Percentiles rank a stretch among this genome's conserved stretches.
Evolutionary conservation across 2,888 invertebrate species (phyloP).

Genomic region (Andrena fulva): DNA sequence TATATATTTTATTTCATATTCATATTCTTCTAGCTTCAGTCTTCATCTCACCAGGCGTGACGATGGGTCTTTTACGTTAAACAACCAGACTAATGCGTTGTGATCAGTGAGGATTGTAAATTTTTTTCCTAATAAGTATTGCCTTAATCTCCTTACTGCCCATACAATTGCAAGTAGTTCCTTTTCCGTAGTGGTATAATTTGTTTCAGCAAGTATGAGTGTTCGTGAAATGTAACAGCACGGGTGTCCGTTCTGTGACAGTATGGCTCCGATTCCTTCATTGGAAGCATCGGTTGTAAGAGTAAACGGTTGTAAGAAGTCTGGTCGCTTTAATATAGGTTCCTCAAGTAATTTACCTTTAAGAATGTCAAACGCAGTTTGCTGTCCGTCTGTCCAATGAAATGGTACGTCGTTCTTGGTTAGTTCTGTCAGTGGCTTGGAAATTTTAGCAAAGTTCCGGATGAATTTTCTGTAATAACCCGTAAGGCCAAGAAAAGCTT

Average conservation of each 20-base stretch:
- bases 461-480: too few species aligned
- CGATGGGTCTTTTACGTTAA: background rate
- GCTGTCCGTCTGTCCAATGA: too few species aligned
- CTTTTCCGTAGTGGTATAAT: constrained; percentile 5
- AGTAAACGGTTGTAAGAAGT: constrained; percentile 1
- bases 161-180: constrained; percentile 14
- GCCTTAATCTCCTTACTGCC: background rate
- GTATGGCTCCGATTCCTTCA: background rate
- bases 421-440: too few species aligned
- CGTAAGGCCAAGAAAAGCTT: too few species aligned
- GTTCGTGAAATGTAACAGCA: constrained; percentile 8
- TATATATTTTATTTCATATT: constrained; percentile 9
- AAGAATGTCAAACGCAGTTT: too few species aligned
- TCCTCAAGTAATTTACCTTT: too few species aligned
- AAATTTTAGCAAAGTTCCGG: too few species aligned
- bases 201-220: background rate
- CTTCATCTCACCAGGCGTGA: background rate
- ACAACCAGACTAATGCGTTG: background rate
- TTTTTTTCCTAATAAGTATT: constrained; percentile 4
- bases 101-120: constrained; percentile 10
- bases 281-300: constrained; percentile 7
- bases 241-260: background rate
- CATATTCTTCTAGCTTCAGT: constrained; percentile 5
- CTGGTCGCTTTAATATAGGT: constrained; percentile 7
- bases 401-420: too few species aligned